phyloP scores from a whole-genome alignment of 2,888 invertebrate species.

The Hanleya hanleyi region DNA sequence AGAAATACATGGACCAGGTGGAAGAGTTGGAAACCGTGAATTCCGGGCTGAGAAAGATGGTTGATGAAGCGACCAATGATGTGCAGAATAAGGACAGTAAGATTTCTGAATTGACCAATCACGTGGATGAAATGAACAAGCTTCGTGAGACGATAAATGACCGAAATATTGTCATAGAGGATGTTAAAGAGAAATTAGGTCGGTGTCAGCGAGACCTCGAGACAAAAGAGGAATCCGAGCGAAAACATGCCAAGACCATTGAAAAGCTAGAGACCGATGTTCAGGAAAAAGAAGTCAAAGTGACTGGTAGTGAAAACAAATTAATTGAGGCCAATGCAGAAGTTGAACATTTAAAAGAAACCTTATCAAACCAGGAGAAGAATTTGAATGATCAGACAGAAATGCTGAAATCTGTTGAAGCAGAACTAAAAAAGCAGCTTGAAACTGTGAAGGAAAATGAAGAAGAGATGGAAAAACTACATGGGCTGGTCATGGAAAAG shows the following conservation, averaged over 20 bases:
- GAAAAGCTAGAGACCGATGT: slow-evolving; percentile 32
- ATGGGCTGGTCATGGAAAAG: slow-evolving; percentile 9
- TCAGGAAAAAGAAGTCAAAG: slow-evolving; percentile 17
- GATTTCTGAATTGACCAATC: neutral
- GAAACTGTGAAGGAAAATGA: neutral
- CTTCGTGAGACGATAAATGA: neutral
- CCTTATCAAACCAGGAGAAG: neutral
- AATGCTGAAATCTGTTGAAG: neutral
- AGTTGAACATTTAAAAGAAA: slow-evolving; percentile 1
- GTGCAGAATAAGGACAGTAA: slow-evolving; percentile 34
- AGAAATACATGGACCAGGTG: neutral
- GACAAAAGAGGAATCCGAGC: slow-evolving; percentile 19
- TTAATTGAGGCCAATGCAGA: neutral
- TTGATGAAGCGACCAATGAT: slow-evolving; percentile 43
- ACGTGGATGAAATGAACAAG: neutral
- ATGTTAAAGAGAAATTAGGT: neutral
- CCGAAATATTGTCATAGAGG: neutral
- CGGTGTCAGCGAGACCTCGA: slow-evolving; percentile 3
- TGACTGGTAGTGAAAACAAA: neutral
- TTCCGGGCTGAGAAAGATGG: slow-evolving; percentile 43
- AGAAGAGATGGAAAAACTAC: slow-evolving; percentile 15
- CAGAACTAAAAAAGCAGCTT: neutral
- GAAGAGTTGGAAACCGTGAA: slow-evolving; percentile 36
- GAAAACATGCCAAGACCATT: slow-evolving; percentile 26
- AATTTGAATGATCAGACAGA: neutral